Percentiles rank a stretch among this genome's conserved stretches.
Conservation (phyloP, 1,140 invertebrate species). For the Leptopilina boulardi region DNA sequence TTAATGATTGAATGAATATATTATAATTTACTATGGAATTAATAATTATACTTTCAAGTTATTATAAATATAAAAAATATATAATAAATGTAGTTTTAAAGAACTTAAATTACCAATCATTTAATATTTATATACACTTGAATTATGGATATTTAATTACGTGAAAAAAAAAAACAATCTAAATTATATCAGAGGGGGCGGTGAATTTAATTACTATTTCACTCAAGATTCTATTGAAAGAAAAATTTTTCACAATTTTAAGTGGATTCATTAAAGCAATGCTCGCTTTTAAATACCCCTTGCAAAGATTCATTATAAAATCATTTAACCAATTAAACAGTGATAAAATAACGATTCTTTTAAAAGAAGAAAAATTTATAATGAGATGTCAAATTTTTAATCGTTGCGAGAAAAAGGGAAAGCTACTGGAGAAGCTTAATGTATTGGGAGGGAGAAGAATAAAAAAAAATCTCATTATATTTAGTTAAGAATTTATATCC, state of each 20-base stretch:
- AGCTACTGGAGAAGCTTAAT: background rate
- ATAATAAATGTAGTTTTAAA: too few species aligned
- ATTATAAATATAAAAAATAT: too few species aligned
- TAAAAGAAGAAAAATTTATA: background rate
- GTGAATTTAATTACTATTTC: background rate
- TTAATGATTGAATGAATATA: too few species aligned
- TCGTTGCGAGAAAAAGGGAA: background rate
- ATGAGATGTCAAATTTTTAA: background rate
- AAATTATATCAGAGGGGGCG: too few species aligned
- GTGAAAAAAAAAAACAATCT: background rate
- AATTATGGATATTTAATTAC: too few species aligned
- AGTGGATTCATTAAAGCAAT: conserved; percentile 3
- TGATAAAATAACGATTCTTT: background rate
- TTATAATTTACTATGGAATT: too few species aligned
- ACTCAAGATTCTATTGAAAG: background rate
- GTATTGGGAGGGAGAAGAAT: background rate
- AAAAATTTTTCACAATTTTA: background rate
- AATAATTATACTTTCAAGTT: too few species aligned
- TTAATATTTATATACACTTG: too few species aligned
- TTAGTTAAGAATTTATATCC: conserved; percentile 4
- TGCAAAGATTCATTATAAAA: background rate
- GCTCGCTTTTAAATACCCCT: background rate
- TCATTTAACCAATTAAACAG: background rate
- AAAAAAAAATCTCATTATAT: background rate
- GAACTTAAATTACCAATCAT: too few species aligned